phyloP scores from a whole-genome alignment of 2,888 invertebrate species.

The Drosophila neutralis region DNA sequence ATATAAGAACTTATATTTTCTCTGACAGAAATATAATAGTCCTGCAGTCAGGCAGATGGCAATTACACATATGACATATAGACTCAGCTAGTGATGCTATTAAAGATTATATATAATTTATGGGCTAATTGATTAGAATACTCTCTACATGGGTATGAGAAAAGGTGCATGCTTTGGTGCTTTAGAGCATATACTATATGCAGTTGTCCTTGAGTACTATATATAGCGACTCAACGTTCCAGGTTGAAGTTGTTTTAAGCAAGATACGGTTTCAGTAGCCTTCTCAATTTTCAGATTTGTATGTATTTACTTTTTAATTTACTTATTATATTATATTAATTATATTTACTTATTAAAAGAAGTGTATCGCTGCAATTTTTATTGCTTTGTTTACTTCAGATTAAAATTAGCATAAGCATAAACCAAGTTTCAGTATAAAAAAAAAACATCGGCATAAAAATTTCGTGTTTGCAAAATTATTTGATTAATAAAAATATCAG shows the following conservation, averaged over 20 bases:
- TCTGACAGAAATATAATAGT: background rate
- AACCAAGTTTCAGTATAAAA: conserved; percentile 26
- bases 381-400: conserved; percentile 39
- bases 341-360: background rate
- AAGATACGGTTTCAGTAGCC: background rate
- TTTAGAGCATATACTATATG: conserved; percentile 9
- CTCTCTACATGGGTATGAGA: background rate
- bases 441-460: conserved; percentile 29
- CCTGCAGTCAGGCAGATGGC: background rate
- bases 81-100: background rate
- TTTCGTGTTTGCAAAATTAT: conserved; percentile 27
- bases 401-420: conserved; percentile 62
- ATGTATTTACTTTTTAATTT: background rate
- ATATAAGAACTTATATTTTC: background rate
- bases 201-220: conserved; percentile 64
- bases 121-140: background rate
- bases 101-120: background rate
- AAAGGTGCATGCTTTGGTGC: conserved; percentile 39
- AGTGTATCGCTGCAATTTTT: conserved; percentile 24
- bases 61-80: background rate
- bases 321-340: background rate
- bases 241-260: background rate
- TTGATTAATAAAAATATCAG: background rate
- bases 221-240: conserved; percentile 43
- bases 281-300: background rate